phyloP scores from a whole-genome alignment of 2,113 vertebrate genomes.

The Oreochromis spilurus region DNA sequence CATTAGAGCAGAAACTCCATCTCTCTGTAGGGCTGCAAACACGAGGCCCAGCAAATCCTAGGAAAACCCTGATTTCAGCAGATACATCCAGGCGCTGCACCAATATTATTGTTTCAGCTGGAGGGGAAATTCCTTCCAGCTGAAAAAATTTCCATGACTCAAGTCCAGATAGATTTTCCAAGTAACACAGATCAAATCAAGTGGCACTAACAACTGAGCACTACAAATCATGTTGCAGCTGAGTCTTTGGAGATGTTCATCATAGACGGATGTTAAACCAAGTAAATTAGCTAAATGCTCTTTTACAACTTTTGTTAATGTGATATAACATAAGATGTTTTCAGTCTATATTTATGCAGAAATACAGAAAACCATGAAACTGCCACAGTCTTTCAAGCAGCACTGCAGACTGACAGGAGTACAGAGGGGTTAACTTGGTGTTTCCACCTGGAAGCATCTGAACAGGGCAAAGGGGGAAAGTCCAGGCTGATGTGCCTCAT shows the following conservation, averaged over 20 bases:
- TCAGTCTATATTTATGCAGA: neutral
- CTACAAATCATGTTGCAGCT: neutral
- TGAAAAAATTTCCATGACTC: neutral
- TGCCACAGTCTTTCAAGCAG: neutral
- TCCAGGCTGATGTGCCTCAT: neutral
- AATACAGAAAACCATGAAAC: neutral
- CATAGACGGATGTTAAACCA: neutral
- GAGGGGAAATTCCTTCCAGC: neutral
- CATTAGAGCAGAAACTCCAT: neutral
- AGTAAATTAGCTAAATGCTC: neutral
- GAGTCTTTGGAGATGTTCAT: neutral
- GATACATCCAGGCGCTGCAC: accelerated
- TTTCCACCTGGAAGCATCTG: neutral
- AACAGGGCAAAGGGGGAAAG: neutral
- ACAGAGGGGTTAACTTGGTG: neutral
- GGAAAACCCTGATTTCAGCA: neutral
- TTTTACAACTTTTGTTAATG: neutral
- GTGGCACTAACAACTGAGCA: neutral
- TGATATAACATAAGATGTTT: neutral
- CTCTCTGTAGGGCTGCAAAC: neutral
- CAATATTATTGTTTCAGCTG: neutral
- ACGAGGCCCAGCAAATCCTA: neutral
- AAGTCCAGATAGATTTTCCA: neutral
- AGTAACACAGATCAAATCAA: neutral
- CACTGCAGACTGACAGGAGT: neutral